phyloP scores from a whole-genome alignment of 2,888 invertebrate genomes.

The Arenicola marina region DNA sequence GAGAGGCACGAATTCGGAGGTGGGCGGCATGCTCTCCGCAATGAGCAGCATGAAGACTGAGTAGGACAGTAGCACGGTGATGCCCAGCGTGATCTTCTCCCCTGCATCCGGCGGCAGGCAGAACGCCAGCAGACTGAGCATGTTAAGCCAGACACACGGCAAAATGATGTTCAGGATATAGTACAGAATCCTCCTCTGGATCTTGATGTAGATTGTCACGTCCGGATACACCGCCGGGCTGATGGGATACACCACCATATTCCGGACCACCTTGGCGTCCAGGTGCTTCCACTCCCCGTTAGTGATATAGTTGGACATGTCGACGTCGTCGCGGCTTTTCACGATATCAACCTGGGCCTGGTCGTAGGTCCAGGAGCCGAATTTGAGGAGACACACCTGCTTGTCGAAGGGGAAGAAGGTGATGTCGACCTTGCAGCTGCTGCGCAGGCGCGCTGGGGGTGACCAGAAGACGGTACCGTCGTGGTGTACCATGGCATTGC shows the following conservation, averaged over 20 bases:
- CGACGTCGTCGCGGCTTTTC: constrained; percentile 53
- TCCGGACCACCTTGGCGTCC: constrained; percentile 42
- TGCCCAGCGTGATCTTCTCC: constrained; percentile 63
- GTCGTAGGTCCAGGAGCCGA: constrained; percentile 59
- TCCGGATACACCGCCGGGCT: constrained; percentile 51
- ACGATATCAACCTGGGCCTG: constrained; percentile 56
- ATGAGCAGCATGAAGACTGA: constrained; percentile 63
- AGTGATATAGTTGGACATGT: constrained; percentile 49
- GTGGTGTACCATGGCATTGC: constrained; percentile 64
- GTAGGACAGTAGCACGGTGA: constrained; percentile 63
- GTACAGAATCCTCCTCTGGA: constrained; percentile 60
- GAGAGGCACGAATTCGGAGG: constrained; percentile 63
- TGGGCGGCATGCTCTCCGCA: constrained; percentile 64
- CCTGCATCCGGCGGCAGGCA: constrained; percentile 62
- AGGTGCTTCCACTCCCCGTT: constrained; percentile 56
- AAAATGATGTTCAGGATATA: constrained; percentile 61
- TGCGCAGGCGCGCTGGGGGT: constrained; percentile 65
- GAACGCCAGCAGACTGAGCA: constrained; percentile 62
- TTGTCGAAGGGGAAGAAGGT: constrained; percentile 59
- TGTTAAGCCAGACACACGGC: constrained; percentile 62
- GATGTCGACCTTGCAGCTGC: constrained; percentile 65
- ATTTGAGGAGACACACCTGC: constrained; percentile 53
- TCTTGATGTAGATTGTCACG: constrained; percentile 63
- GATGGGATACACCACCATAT: constrained; percentile 49
- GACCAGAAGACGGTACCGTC: constrained; percentile 67